phyloP scores from a whole-genome alignment of 2,888 invertebrate species.

The Sericinus montela region DNA sequence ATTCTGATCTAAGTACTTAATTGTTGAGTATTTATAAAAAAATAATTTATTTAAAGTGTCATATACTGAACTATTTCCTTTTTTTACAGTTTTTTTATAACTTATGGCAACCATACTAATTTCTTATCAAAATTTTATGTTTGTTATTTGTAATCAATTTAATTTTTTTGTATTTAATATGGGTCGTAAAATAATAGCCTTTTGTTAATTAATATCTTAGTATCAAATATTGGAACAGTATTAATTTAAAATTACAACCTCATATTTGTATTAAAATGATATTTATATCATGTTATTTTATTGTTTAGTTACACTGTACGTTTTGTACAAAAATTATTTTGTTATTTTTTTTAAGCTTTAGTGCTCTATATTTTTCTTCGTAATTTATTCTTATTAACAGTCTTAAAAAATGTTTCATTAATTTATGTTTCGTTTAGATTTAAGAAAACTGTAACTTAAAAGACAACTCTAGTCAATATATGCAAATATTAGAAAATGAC shows the following conservation, averaged over 20 bases:
- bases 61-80: too few relatives aligned
- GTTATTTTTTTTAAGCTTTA: not conserved
- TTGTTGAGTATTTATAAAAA: too few relatives aligned
- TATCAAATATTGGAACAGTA: constrained; percentile 7
- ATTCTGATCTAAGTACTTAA: too few relatives aligned
- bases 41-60: too few relatives aligned
- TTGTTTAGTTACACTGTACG: not conserved
- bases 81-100: too few relatives aligned
- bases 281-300: not conserved
- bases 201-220: not conserved
- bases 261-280: not conserved
- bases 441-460: constrained; percentile 4
- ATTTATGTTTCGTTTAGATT: not conserved
- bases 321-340: not conserved
- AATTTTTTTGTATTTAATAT: too few relatives aligned
- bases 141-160: too few relatives aligned
- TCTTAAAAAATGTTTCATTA: not conserved
- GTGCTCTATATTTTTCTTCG: not conserved
- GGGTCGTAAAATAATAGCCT: too few relatives aligned
- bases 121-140: too few relatives aligned
- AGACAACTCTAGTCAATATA: constrained; percentile 42
- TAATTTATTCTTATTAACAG: not conserved
- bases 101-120: too few relatives aligned
- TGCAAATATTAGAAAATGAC: constrained; percentile 17
- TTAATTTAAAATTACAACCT: constrained; percentile 11